phyloP scores from a whole-genome alignment of 2,888 invertebrate genomes.

The Germaria angustata region DNA sequence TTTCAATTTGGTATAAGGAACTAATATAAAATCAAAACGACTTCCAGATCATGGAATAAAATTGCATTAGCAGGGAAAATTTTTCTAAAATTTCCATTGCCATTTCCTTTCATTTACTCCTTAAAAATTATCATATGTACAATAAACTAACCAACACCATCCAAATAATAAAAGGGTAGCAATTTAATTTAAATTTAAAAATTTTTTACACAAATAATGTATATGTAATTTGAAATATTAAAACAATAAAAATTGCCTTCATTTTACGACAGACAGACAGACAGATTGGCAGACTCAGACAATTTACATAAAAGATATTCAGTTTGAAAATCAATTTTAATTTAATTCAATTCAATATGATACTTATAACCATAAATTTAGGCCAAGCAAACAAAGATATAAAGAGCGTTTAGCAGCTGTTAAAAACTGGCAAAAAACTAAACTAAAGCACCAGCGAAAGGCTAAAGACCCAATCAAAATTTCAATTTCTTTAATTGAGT shows the following conservation, averaged over 20 bases:
- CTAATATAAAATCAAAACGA: too few species aligned
- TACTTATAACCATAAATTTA: conserved; percentile 14
- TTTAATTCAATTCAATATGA: conserved; percentile 29
- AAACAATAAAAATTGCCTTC: background rate
- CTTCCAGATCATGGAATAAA: too few species aligned
- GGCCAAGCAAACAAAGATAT: conserved; percentile 22
- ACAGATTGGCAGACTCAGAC: conserved; percentile 17
- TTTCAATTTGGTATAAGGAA: too few species aligned
- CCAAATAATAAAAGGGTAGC: too few species aligned
- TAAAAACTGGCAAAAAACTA: background rate
- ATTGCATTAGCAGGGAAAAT: too few species aligned
- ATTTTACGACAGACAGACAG: conserved; percentile 19
- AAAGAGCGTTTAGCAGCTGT: conserved; percentile 5
- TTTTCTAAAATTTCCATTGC: too few species aligned
- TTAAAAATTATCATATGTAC: too few species aligned
- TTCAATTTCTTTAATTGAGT: conserved; percentile 28
- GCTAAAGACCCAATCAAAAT: conserved; percentile 19
- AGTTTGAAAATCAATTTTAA: conserved; percentile 6
- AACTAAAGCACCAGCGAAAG: background rate
- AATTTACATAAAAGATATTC: background rate
- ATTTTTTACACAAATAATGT: too few species aligned
- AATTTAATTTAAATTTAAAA: too few species aligned
- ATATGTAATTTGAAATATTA: too few species aligned
- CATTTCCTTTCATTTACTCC: too few species aligned
- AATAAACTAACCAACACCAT: too few species aligned